Base-by-base conservation (phyloP, 2,797 vertebrate genomes). In the Steatocranus sp. region DNA sequence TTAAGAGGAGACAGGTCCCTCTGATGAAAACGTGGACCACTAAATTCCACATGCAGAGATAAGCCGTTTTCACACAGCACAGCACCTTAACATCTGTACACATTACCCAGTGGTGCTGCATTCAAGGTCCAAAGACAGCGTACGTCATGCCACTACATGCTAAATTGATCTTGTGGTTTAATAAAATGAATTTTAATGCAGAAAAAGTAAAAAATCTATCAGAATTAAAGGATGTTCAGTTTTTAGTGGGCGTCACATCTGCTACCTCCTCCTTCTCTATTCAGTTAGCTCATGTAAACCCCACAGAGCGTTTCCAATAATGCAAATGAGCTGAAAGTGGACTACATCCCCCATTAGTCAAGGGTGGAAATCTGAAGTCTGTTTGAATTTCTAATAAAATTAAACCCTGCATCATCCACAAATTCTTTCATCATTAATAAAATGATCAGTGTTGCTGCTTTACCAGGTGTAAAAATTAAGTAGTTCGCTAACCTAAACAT, bases 61-160 rank as follows among this genome's bases (percentile, higher is more conserved):
- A 4, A 66, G 5, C 34, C 0, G 4, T 0, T 36, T 63, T 63
- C 32, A 61, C 56, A 61, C 1, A 1, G 2, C 17, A 7, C 15
- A 48, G 17, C 46, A 54, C 6, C 32, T 36, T 17, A 36, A 63
- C 58, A 36, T 20, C 2, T 15, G 20, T 43, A 43, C 36, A 68
- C 36, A 41, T 43, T 68, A 68, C 20, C 6, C 12, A 41, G 8
- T 0, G 1, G 38, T 43, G 63, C 38, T 43, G 63, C 38, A 43
- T 43, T 17, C 20, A 7, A 56, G 15, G 53, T 11, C 54, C 54
- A 56, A 56, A 56, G 54, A 30, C 54, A 3, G 27, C 0, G 5
- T 3, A 18, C 2, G 3, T 48, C 46, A 48, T 48, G 46, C 17
- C 46, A 48, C 46, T 48, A 3, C 17, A n/a, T 48, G 17, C 15